Conservation (phyloP, 2,113 vertebrate genomes). For the Petaurus breviceps region DNA sequence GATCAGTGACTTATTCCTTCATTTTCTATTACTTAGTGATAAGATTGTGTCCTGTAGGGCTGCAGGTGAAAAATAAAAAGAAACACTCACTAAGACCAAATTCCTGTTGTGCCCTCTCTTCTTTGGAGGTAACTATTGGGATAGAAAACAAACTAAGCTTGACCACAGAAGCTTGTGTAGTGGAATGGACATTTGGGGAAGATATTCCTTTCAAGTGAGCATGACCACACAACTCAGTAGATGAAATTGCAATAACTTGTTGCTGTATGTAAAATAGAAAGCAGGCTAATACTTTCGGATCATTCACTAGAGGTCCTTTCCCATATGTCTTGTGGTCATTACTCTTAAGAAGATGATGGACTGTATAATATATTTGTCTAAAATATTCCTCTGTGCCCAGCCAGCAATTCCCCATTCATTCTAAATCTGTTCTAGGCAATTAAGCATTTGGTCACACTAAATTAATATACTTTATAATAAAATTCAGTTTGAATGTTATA, state of each 20-base stretch:
- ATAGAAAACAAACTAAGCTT: neutral
- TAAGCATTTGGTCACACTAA: neutral
- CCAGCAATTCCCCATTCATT: slow-evolving; percentile 8
- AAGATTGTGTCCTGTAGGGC: neutral
- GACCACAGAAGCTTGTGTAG: neutral
- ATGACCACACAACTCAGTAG: neutral
- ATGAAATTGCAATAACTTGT: neutral
- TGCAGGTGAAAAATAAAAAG: neutral
- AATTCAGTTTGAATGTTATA: slow-evolving; percentile 4
- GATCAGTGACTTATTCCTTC: neutral
- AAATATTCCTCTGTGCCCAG: neutral
- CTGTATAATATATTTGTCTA: neutral
- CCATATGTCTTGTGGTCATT: neutral
- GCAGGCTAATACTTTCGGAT: neutral
- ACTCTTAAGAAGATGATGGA: neutral
- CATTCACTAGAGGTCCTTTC: neutral
- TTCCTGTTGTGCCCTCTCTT: neutral
- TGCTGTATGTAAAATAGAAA: neutral
- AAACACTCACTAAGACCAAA: neutral
- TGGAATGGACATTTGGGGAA: neutral
- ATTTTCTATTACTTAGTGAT: neutral
- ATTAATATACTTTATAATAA: slow-evolving; percentile 24
- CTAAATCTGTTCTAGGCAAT: slow-evolving; percentile 13
- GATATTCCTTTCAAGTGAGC: neutral
- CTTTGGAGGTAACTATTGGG: neutral